Conservation (phyloP, 2,888 invertebrate species). For the Hyles lineata region DNA sequence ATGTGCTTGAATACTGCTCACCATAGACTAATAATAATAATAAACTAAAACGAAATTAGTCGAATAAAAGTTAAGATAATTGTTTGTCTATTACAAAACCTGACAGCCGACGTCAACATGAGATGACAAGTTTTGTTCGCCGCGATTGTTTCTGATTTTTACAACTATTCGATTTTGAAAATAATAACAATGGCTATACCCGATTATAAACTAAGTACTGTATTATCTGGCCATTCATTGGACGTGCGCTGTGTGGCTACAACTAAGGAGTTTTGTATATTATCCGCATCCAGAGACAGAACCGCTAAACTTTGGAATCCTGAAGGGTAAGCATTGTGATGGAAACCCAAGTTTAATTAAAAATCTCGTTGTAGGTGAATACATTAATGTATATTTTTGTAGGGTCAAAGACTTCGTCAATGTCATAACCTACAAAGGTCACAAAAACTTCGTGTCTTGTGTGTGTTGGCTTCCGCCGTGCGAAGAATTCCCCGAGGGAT, state of each 20-base stretch:
- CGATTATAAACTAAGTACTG: slow-evolving; percentile 91
- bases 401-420: slow-evolving; percentile 87
- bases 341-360: slow-evolving; percentile 34
- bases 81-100: background rate
- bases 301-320: slow-evolving; percentile 94
- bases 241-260: slow-evolving; percentile 93
- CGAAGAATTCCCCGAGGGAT: slow-evolving; percentile 88
- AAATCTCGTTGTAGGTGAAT: background rate
- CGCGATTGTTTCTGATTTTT: slow-evolving; percentile 56
- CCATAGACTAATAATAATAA: too few species aligned
- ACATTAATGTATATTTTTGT: slow-evolving; percentile 43
- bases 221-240: slow-evolving; percentile 91
- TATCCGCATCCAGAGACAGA: slow-evolving; percentile 95
- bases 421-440: slow-evolving; percentile 89
- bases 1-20: too few species aligned
- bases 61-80: background rate
- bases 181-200: slow-evolving; percentile 72
- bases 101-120: slow-evolving; percentile 51
- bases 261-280: slow-evolving; percentile 88
- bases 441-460: slow-evolving; percentile 93
- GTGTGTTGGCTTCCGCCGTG: slow-evolving; percentile 91
- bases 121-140: slow-evolving; percentile 69
- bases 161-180: slow-evolving; percentile 43
- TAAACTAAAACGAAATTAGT: background rate
- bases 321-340: slow-evolving; percentile 82